Percentiles rank a stretch among this genome's conserved stretches.
These are phyloP conservation scores for Eulemur rufifrons DNA, from an alignment of 2,113 vertebrate genomes.

Conservation along the genomic window DNA sequence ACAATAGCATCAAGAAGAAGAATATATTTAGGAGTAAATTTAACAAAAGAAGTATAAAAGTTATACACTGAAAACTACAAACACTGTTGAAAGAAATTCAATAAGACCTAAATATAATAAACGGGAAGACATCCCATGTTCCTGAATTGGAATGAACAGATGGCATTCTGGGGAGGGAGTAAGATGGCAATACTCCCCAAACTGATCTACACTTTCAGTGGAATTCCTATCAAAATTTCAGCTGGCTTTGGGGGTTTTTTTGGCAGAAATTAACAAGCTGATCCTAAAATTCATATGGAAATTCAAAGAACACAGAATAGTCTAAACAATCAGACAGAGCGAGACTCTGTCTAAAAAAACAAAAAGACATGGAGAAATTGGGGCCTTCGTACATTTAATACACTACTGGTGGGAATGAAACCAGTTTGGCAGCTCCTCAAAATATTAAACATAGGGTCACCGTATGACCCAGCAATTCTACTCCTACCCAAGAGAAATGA, in stretches of 20 bases:
- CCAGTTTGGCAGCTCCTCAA: neutral
- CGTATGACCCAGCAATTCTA: no score
- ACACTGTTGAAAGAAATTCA: neutral
- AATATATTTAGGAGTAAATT: neutral
- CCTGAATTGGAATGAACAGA: neutral
- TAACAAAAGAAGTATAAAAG: neutral
- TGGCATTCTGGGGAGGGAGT: neutral
- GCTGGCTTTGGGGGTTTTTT: neutral
- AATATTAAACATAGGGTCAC: neutral
- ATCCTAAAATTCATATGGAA: conserved; percentile 25
- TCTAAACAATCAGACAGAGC: neutral
- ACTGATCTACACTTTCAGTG: neutral
- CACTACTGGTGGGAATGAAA: neutral
- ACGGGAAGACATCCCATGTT: neutral
- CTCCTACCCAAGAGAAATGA: no score
- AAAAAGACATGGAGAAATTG: no score
- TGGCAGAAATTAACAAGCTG: neutral
- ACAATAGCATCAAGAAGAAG: neutral
- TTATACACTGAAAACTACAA: neutral
- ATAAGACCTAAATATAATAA: conserved; percentile 10
- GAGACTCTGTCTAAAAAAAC: no score
- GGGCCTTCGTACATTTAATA: neutral
- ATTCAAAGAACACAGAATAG: neutral
- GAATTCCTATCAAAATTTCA: neutral
- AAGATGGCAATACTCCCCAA: neutral